Percentiles rank a stretch among this genome's conserved stretches.
Evolutionary conservation across 2,113 vertebrate species (phyloP).

Genomic region (Nicator chloris): DNA sequence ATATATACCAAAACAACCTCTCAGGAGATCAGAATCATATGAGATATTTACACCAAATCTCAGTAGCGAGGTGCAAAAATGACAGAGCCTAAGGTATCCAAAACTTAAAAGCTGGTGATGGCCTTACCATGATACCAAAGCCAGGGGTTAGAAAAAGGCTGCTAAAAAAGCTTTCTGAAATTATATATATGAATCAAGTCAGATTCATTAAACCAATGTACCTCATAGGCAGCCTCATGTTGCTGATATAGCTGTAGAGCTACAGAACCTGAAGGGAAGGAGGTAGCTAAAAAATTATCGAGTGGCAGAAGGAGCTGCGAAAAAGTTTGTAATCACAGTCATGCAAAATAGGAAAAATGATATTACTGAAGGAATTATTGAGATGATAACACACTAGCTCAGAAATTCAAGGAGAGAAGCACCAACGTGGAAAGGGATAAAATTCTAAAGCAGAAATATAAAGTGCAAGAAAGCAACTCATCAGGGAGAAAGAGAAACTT

Average conservation of each 20-base stretch:
- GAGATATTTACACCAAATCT: neutral
- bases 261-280: neutral
- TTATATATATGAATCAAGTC: neutral
- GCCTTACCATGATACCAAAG: neutral
- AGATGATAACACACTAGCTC: neutral
- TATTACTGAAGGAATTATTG: neutral
- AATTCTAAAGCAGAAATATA: neutral
- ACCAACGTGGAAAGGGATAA: neutral
- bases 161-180: neutral
- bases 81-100: neutral
- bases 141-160: neutral
- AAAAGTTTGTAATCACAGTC: neutral
- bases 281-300: neutral
- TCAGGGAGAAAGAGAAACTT: neutral
- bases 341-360: neutral
- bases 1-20: neutral
- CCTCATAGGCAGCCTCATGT: accelerated
- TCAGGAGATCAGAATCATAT: neutral
- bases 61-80: neutral
- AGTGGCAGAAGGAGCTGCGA: neutral
- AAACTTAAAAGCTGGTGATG: neutral
- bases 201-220: neutral
- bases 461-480: neutral
- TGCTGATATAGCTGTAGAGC: neutral
- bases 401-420: neutral